These are phyloP conservation scores for Apostichopus japonicus DNA, from an alignment of 35 echinoderm and acorn worm genomes.

Conservation along the genomic window DNA sequence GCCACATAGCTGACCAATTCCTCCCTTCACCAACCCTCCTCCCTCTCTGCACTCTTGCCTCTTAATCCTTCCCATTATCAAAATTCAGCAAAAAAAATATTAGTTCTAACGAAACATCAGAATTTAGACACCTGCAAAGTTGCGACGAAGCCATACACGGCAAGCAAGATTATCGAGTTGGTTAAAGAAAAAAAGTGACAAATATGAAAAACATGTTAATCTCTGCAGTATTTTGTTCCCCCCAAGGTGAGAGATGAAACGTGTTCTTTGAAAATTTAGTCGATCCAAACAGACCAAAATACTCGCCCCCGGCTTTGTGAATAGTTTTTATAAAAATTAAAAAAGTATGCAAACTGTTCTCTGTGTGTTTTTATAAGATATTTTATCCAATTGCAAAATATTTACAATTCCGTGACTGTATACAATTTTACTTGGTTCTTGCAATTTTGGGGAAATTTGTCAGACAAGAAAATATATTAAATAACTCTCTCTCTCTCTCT, in stretches of 20 bases:
- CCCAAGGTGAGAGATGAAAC: neutral
- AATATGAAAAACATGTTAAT: slow-evolving; percentile 12
- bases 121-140: too few relatives aligned
- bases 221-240: neutral
- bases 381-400: neutral
- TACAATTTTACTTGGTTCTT: too few relatives aligned
- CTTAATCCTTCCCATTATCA: too few relatives aligned
- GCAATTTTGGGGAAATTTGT: too few relatives aligned
- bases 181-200: neutral
- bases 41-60: too few relatives aligned
- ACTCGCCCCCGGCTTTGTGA: neutral
- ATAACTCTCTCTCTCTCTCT: too few relatives aligned
- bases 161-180: neutral
- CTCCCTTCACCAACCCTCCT: too few relatives aligned
- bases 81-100: too few relatives aligned
- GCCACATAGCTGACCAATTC: too few relatives aligned
- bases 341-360: neutral
- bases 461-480: too few relatives aligned
- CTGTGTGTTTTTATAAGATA: neutral
- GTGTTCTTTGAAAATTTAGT: neutral
- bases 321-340: neutral
- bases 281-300: slow-evolving; percentile 5
- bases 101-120: too few relatives aligned
- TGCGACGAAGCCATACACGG: neutral
- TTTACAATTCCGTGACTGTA: neutral